Conservation (phyloP, 1,140 invertebrate species). For the Sogatella furcifera region DNA sequence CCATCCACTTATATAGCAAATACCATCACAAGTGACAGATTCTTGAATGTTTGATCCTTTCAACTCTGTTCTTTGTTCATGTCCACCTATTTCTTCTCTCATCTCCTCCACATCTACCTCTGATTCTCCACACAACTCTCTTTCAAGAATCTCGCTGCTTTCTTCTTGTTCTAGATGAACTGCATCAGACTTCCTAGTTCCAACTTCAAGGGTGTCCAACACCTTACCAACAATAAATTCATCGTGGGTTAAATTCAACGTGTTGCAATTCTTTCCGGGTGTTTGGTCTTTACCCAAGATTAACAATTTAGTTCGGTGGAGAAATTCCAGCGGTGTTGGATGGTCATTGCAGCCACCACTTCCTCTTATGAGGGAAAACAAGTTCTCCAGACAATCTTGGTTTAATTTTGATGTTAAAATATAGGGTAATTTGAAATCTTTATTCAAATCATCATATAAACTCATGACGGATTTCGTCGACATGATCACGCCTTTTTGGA, state of each 20-base stretch:
- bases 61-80: neutral
- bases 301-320: constrained; percentile 10
- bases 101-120: too few species aligned
- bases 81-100: too few species aligned
- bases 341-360: constrained; percentile 12
- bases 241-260: neutral
- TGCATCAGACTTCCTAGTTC: neutral
- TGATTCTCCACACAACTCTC: too few species aligned
- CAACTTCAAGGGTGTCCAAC: neutral
- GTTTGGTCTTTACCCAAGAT: constrained; percentile 15
- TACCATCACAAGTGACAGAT: neutral
- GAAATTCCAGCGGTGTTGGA: constrained; percentile 12
- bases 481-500: constrained; percentile 3
- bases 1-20: too few species aligned
- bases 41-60: neutral
- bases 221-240: constrained; percentile 2
- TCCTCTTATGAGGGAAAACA: constrained; percentile 13
- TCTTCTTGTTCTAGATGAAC: too few species aligned
- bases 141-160: too few species aligned
- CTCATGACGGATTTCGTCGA: neutral
- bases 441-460: neutral
- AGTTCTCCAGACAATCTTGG: constrained; percentile 19
- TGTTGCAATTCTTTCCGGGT: neutral
- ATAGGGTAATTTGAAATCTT: neutral
- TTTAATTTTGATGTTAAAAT: constrained; percentile 17